These are phyloP conservation scores for Atethmia centrago DNA, from an alignment of 2,888 invertebrate genomes.

Conservation along the genomic window DNA sequence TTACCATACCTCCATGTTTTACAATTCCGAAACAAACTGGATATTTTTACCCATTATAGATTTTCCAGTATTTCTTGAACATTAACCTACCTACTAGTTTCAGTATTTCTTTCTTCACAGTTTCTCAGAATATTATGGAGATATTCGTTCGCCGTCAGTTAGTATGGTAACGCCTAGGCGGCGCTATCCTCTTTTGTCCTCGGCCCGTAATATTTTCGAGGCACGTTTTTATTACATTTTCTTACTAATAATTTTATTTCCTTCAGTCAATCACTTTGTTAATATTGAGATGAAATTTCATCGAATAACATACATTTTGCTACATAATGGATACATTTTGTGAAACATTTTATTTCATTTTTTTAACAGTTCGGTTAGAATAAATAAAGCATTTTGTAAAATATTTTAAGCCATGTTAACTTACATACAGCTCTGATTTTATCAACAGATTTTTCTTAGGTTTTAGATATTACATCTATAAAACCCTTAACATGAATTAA, in stretches of 20 bases:
- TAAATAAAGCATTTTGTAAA: background rate
- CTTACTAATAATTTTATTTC: constrained; percentile 26
- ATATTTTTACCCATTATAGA: background rate
- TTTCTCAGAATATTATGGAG: background rate
- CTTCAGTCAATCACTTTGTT: constrained; percentile 6
- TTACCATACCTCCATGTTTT: background rate
- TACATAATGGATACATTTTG: too few species aligned
- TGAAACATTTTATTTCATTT: background rate
- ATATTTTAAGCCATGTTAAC: background rate
- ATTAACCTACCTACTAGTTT: background rate
- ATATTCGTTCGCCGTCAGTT: background rate
- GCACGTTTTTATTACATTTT: constrained; percentile 21
- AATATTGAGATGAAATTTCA: constrained; percentile 14
- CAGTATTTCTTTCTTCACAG: background rate
- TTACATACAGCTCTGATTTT: background rate
- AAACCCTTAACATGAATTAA: background rate
- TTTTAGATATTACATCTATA: background rate
- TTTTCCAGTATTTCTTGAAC: background rate
- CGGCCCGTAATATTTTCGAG: background rate
- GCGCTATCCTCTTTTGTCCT: background rate
- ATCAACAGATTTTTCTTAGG: background rate
- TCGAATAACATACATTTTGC: background rate
- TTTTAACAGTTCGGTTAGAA: background rate
- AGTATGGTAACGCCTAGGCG: background rate
- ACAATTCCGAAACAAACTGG: background rate